These are phyloP conservation scores for Leptopilina myrica DNA, from an alignment of 2,888 invertebrate species.

Conservation along the genomic window DNA sequence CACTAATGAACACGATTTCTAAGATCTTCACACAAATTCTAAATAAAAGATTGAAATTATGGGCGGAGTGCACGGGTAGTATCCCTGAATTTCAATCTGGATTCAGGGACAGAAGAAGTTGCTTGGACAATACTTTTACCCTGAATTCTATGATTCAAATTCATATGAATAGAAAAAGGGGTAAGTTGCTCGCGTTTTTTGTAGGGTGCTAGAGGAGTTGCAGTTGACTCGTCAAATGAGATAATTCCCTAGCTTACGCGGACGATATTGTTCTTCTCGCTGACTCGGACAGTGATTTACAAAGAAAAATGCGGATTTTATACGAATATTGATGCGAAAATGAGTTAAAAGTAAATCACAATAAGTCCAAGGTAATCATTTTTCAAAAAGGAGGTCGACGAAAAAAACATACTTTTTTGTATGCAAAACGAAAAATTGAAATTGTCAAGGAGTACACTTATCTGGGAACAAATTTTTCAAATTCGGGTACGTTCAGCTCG, in stretches of 20 bases:
- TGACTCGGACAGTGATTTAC: not conserved
- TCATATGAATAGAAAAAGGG: not conserved
- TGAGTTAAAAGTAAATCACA: not conserved
- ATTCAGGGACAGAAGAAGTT: not conserved
- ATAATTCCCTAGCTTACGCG: conserved; percentile 2
- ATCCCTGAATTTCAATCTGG: too few relatives aligned
- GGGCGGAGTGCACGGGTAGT: too few relatives aligned
- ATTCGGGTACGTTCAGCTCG: conserved; percentile 49
- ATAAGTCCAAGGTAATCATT: not conserved
- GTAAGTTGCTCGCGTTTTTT: not conserved
- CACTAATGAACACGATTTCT: conserved; percentile 1
- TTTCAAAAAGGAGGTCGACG: not conserved
- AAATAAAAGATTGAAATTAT: too few relatives aligned
- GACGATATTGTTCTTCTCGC: not conserved
- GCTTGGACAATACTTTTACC: conserved; percentile 12
- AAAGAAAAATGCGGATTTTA: not conserved
- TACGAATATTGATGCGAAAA: not conserved
- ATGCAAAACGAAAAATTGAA: not conserved
- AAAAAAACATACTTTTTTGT: not conserved
- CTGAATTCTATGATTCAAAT: conserved; percentile 10
- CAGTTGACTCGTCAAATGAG: not conserved
- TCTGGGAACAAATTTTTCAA: conserved; percentile 48
- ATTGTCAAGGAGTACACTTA: conserved; percentile 45
- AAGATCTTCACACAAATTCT: too few relatives aligned
- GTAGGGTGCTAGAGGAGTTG: not conserved